Evolutionary conservation across 2,797 vertebrate genomes (phyloP).

Genomic region (Megaceryle alcyon): DNA sequence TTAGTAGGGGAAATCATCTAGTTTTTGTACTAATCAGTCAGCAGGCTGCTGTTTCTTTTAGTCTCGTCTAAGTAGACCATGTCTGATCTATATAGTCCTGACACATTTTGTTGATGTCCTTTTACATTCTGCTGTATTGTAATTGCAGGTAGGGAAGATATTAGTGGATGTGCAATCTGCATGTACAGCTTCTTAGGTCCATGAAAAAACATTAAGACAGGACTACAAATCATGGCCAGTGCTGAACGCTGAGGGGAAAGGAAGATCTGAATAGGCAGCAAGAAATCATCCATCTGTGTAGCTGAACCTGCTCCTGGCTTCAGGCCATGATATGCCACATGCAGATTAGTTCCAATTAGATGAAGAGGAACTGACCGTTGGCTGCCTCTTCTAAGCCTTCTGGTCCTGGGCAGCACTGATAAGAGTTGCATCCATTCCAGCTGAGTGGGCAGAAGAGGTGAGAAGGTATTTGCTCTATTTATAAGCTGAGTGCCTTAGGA

Average conservation of each 20-base stretch:
- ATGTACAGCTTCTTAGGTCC: background rate
- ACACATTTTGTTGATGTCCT: background rate
- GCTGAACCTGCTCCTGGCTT: conserved; percentile 30
- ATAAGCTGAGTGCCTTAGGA: background rate
- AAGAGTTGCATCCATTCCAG: background rate
- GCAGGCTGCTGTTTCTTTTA: background rate
- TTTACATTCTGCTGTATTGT: background rate
- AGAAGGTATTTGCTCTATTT: background rate
- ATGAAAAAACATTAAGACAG: background rate
- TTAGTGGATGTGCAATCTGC: background rate
- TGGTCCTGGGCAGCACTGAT: background rate
- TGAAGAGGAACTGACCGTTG: conserved; percentile 49
- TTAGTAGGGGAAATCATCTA: background rate
- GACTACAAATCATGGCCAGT: background rate
- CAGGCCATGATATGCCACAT: background rate
- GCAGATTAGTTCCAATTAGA: conserved; percentile 38
- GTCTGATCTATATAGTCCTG: background rate
- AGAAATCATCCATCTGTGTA: background rate
- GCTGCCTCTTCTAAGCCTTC: conserved; percentile 38
- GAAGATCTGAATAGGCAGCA: background rate
- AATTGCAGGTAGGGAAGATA: background rate
- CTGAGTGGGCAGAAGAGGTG: background rate
- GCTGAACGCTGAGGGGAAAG: background rate
- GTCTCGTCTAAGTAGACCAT: background rate
- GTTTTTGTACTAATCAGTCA: background rate